Evolutionary conservation across 2,113 vertebrate genomes (phyloP), one percentile per base, ranked within the genome.

Genomic region (Cyanoliseus patagonus): DNA sequence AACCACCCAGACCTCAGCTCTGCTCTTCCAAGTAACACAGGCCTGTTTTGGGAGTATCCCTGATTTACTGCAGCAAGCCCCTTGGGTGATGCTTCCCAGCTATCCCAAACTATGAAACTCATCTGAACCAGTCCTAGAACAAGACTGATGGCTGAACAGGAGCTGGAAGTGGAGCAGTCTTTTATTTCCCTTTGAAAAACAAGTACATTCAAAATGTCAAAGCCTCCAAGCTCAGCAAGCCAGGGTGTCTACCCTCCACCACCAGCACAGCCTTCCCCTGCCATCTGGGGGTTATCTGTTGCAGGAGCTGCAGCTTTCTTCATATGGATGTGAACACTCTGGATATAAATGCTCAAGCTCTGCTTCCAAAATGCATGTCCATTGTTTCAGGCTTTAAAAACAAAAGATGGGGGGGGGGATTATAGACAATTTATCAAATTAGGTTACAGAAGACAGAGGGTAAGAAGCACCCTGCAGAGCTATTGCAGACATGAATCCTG

Each of bases 281-380:
- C 88, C 79, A 41, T 5, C 28, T 42, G 24, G 51, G 51, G 31
- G 85, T 97, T 97, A 97, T 97, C 97, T 97, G 97, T 77, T 66
- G 83, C 53, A 79, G 93, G 51, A 57, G 87, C 93, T 37, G 25
- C 78, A 14, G 31, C 64, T 30, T 64, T 87, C 94, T 84, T 55
- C 84, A 93, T 31, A 44, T 62, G 90, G 94, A 86, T 28, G 41
- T 76, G 52, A 42, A 97, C 92, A n/a, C 33, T 70, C 44, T 68
- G 86, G 57, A 94, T 44, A 44, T 62, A 97, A 86, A 85, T 39
- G 68, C 68, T 98, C 96, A 69, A 95, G 93, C 46, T 98, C 93
- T 17, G 6, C 80, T 42, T 97, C 94, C 27, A 44, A 90, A 94
- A 94, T 1, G 25, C 15, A 70, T 2, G 4, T 63, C 17, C 11